A percentile compares a stretch with the other conserved stretches of the same genome.
Conservation (phyloP, 2,797 vertebrate species). For the Toxotes lorentzi region DNA sequence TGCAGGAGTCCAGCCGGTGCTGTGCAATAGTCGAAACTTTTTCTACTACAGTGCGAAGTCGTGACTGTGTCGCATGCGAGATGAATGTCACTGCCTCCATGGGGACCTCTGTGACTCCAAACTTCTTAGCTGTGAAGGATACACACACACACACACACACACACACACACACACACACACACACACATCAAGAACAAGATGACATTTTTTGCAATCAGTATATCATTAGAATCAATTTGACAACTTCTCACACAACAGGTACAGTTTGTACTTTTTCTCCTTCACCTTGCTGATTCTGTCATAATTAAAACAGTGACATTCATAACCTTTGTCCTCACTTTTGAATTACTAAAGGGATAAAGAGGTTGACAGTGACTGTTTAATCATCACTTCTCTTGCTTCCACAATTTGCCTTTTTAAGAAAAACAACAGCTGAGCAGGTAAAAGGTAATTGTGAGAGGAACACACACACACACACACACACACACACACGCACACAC, state of each 20-base stretch:
- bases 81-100: slow-evolving; percentile 91
- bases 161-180: not conserved
- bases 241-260: not conserved
- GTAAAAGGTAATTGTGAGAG: slow-evolving; percentile 18
- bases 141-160: slow-evolving; percentile 8
- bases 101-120: slow-evolving; percentile 89
- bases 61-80: slow-evolving; percentile 89
- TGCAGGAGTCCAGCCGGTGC: slow-evolving; percentile 89
- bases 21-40: slow-evolving; percentile 90
- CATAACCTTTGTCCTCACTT: not conserved
- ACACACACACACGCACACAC: not conserved
- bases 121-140: slow-evolving; percentile 86
- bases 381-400: slow-evolving; percentile 10
- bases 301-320: slow-evolving; percentile 15
- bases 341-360: slow-evolving; percentile 19
- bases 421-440: slow-evolving; percentile 40
- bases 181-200: slow-evolving; percentile 3
- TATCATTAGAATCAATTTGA: not conserved
- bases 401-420: not conserved
- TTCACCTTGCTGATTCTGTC: slow-evolving; percentile 1
- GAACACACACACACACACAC: not conserved
- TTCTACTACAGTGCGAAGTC: slow-evolving; percentile 89
- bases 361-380: slow-evolving; percentile 4
- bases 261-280: not conserved
- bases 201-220: slow-evolving; percentile 3